Conservation (phyloP, 2,113 vertebrate species). For the Zingel zingel region DNA sequence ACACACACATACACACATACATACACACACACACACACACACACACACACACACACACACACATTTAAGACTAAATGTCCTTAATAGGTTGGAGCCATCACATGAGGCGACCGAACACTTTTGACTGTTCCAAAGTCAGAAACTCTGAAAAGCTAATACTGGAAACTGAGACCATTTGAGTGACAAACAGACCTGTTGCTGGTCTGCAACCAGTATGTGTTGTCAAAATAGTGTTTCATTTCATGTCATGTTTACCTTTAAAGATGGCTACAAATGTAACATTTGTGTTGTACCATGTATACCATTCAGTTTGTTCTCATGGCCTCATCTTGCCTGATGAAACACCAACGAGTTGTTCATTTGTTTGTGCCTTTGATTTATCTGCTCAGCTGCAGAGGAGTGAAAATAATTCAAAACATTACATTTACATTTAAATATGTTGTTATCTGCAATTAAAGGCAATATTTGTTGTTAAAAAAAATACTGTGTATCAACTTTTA, state of each 20-base stretch:
- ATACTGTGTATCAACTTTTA: constrained; percentile 17
- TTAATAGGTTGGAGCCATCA: constrained; percentile 68
- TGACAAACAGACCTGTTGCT: constrained; percentile 22
- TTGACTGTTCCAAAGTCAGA: constrained; percentile 66
- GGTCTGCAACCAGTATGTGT: constrained; percentile 44
- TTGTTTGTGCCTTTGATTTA: constrained; percentile 90
- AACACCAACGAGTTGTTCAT: constrained; percentile 77
- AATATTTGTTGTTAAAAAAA: constrained; percentile 26
- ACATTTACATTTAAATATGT: neutral
- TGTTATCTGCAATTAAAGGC: constrained; percentile 21
- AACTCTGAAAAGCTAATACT: constrained; percentile 47
- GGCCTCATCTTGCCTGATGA: constrained; percentile 63
- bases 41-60: constrained; percentile 46
- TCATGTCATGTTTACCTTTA: constrained; percentile 69
- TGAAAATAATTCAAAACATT: constrained; percentile 14
- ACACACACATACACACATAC: constrained; percentile 37
- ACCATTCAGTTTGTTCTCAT: constrained; percentile 38
- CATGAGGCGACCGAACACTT: constrained; percentile 54
- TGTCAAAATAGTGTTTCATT: constrained; percentile 60
- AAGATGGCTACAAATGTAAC: constrained; percentile 42
- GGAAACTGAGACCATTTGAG: constrained; percentile 40
- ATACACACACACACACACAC: constrained; percentile 36
- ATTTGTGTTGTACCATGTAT: constrained; percentile 42
- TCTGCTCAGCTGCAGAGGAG: constrained; percentile 64
- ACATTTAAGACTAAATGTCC: constrained; percentile 60